phyloP scores from a whole-genome alignment of 2,113 vertebrate genomes.

The Orthochromis malagaraziensis region DNA sequence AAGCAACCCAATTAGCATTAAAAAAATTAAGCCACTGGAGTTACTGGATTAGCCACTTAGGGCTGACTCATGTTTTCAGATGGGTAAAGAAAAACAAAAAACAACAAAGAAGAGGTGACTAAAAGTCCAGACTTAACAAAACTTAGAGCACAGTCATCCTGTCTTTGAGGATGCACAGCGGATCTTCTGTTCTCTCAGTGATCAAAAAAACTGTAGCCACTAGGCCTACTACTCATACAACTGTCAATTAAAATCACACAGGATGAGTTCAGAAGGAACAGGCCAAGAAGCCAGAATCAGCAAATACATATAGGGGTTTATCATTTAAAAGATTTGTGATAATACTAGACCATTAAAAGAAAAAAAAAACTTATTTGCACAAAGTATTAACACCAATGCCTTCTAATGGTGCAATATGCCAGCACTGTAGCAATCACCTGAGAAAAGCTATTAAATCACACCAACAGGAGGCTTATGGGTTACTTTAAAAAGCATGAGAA shows the following conservation, averaged over 20 bases:
- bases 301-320: background rate
- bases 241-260: background rate
- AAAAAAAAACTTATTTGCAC: background rate
- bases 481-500: background rate
- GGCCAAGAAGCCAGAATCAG: background rate
- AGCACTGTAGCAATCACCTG: background rate
- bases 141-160: background rate
- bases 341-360: background rate
- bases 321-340: background rate
- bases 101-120: background rate
- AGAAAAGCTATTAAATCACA: background rate
- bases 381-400: background rate
- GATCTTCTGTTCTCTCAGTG: background rate
- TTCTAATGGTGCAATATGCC: accelerated
- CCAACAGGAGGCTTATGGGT: background rate
- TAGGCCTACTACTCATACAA: background rate
- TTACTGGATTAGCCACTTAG: background rate
- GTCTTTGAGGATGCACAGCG: background rate
- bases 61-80: background rate
- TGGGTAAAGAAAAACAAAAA: background rate
- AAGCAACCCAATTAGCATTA: background rate
- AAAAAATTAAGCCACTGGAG: background rate
- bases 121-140: background rate
- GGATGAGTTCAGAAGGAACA: background rate
- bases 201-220: background rate